These are phyloP conservation scores for Onthophagus sagittarius DNA, from an alignment of 2,888 invertebrate genomes.

Conservation along the genomic window DNA sequence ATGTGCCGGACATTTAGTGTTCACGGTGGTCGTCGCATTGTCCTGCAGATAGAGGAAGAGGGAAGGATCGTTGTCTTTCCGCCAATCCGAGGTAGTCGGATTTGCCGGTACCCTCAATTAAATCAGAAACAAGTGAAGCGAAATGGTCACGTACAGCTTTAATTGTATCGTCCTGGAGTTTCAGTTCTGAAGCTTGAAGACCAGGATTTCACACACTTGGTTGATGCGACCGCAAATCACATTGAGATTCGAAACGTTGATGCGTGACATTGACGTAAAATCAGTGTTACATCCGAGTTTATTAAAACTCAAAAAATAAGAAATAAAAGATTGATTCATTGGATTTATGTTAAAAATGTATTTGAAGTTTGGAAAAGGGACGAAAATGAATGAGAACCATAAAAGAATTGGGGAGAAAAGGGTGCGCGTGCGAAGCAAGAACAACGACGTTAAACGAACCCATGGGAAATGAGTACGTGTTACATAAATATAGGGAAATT, in stretches of 20 bases:
- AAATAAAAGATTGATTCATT: slow-evolving; percentile 35
- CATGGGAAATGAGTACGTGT: slow-evolving; percentile 32
- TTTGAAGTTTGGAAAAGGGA: slow-evolving; percentile 33
- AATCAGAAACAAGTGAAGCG: slow-evolving; percentile 11
- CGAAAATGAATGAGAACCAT: slow-evolving; percentile 26
- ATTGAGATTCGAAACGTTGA: not conserved
- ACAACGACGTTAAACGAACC: slow-evolving; percentile 32
- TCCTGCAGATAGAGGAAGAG: not conserved
- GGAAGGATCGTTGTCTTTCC: slow-evolving; percentile 8
- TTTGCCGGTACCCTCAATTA: slow-evolving; percentile 11
- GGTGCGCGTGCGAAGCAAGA: slow-evolving; percentile 27
- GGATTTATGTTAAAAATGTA: slow-evolving; percentile 27
- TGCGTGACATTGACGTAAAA: not conserved
- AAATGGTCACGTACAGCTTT: slow-evolving; percentile 12
- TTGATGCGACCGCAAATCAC: not conserved
- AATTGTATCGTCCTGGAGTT: slow-evolving; percentile 9
- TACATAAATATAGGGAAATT: slow-evolving; percentile 30
- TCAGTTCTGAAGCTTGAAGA: not conserved
- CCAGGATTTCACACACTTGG: not conserved
- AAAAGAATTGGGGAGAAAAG: not conserved
- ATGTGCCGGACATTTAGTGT: not conserved
- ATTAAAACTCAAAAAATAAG: slow-evolving; percentile 31
- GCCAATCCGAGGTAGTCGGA: slow-evolving; percentile 4
- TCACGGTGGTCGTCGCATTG: not conserved
- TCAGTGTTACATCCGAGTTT: not conserved